A percentile compares a stretch with the other conserved stretches of the same genome.
phyloP scores from a whole-genome alignment of 2,797 vertebrate genomes.

The Halcyon smyrnensis region DNA sequence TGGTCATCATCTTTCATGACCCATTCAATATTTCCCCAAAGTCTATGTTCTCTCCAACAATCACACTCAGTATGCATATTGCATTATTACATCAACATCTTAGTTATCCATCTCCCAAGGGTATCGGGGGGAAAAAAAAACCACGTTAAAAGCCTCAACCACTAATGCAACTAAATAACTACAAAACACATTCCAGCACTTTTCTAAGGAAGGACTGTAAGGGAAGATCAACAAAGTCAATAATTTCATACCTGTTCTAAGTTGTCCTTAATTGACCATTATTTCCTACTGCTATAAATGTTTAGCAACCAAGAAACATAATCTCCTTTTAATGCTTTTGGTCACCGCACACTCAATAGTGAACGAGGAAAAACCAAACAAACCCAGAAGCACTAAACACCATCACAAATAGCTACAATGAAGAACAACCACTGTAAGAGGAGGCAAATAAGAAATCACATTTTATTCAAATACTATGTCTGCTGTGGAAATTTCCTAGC shows the following conservation, averaged over 20 bases:
- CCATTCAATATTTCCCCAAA: constrained; percentile 88
- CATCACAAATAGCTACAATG: background rate
- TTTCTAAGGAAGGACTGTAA: constrained; percentile 72
- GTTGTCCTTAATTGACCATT: constrained; percentile 72
- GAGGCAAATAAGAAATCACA: background rate
- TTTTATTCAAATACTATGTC: background rate
- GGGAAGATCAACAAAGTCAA: constrained; percentile 66
- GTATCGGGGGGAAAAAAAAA: constrained; percentile 84
- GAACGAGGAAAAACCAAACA: background rate
- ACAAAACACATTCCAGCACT: constrained; percentile 80
- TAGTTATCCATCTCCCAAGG: constrained; percentile 82
- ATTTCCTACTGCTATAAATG: constrained; percentile 71
- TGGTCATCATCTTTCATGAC: constrained; percentile 84
- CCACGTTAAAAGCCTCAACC: constrained; percentile 84
- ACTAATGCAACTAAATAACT: constrained; percentile 82
- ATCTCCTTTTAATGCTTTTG: constrained; percentile 51
- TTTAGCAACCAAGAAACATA: constrained; percentile 48
- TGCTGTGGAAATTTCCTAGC: background rate
- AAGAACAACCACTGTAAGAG: background rate
- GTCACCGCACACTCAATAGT: background rate
- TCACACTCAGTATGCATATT: constrained; percentile 79
- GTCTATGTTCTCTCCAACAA: constrained; percentile 83
- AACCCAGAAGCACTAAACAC: background rate
- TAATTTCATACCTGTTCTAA: constrained; percentile 80
- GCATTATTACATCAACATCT: constrained; percentile 84